Evolutionary conservation across 2,797 vertebrate genomes (phyloP).

Genomic region (Cichlasoma orientale): DNA sequence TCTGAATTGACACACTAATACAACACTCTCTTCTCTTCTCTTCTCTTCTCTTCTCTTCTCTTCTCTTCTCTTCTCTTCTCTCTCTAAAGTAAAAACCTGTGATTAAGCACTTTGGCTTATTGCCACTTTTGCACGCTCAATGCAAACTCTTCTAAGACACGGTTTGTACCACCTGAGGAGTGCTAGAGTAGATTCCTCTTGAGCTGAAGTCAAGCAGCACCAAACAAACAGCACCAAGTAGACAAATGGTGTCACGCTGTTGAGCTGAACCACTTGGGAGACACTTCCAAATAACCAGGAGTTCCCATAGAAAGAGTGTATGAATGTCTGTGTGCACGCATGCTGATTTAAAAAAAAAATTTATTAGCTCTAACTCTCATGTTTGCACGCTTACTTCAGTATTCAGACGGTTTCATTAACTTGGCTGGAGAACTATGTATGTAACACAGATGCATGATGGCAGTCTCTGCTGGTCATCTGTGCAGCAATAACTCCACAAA

Average conservation of each 20-base stretch:
- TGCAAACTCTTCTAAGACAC: constrained; percentile 62
- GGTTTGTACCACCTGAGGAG: constrained; percentile 63
- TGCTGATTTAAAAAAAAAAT: too few relatives aligned
- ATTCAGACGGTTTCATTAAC: constrained; percentile 19
- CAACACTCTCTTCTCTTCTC: constrained; percentile 19
- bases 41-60: not conserved
- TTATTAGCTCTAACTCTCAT: not conserved
- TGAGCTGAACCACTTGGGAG: constrained; percentile 45
- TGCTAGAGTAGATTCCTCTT: constrained; percentile 61
- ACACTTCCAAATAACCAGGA: constrained; percentile 50
- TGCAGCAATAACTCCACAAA: constrained; percentile 43
- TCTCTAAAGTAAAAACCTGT: too few relatives aligned
- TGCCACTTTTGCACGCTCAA: constrained; percentile 56
- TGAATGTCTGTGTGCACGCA: not conserved
- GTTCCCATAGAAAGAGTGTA: constrained; percentile 31
- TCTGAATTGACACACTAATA: constrained; percentile 16
- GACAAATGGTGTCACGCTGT: constrained; percentile 74
- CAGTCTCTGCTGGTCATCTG: constrained; percentile 56
- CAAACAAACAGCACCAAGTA: constrained; percentile 68
- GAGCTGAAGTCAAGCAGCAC: constrained; percentile 70
- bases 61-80: not conserved
- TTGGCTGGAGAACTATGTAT: constrained; percentile 25
- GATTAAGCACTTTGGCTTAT: constrained; percentile 45
- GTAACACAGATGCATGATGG: constrained; percentile 55
- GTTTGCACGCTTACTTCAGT: constrained; percentile 1